Evolutionary conservation across 2,888 invertebrate genomes (phyloP).

Genomic region (Ornithoptera alexandrae): DNA sequence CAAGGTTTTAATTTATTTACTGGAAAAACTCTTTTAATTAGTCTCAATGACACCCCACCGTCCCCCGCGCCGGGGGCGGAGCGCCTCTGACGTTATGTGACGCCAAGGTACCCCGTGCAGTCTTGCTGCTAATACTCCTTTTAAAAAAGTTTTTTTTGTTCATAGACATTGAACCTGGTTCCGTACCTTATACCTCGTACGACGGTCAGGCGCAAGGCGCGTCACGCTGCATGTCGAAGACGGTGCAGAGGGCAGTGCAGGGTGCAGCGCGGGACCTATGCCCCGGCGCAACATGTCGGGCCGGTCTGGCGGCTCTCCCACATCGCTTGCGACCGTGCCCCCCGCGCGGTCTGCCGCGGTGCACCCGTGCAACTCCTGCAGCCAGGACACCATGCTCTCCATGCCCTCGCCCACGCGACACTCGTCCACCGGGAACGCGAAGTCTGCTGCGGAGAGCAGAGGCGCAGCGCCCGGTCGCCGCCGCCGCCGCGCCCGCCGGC

Average conservation of each 20-base stretch:
- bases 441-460: conserved; percentile 45
- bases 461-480: conserved; percentile 43
- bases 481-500: conserved; percentile 30
- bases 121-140: too few relatives aligned
- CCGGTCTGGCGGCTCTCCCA: conserved; percentile 83
- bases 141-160: too few relatives aligned
- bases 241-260: conserved; percentile 71
- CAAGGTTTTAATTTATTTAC: background rate
- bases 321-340: too few relatives aligned
- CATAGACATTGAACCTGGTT: background rate
- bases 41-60: too few relatives aligned
- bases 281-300: conserved; percentile 89
- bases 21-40: too few relatives aligned
- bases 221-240: conserved; percentile 74
- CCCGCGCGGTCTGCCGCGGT: conserved; percentile 79
- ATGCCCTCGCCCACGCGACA: conserved; percentile 83
- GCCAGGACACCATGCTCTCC: conserved; percentile 92
- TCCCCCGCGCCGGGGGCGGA: background rate
- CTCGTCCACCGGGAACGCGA: conserved; percentile 55
- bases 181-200: conserved; percentile 90
- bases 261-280: conserved; percentile 71
- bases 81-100: too few relatives aligned
- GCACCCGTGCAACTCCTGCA: conserved; percentile 90
- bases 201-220: conserved; percentile 80
- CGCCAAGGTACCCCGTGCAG: too few relatives aligned